A percentile compares a stretch with the other conserved stretches of the same genome.
These are phyloP conservation scores for Liodrosophila aerea DNA, from an alignment of 2,888 invertebrate genomes.

Conservation along the genomic window DNA sequence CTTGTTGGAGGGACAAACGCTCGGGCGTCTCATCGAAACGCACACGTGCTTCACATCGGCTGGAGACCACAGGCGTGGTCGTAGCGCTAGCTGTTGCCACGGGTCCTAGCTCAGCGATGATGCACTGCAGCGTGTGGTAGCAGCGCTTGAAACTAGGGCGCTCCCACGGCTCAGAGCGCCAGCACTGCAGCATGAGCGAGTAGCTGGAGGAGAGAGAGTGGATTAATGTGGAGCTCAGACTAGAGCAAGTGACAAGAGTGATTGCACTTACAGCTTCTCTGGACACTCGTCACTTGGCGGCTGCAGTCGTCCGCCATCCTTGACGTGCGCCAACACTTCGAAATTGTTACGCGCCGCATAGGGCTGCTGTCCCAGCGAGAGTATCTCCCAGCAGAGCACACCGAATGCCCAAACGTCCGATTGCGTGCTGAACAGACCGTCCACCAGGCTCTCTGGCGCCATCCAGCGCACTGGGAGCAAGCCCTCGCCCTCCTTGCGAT, in stretches of 20 bases:
- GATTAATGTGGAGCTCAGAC: not conserved
- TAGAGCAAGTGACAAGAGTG: not conserved
- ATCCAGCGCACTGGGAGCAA: conserved; percentile 98
- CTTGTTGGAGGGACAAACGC: conserved; percentile 25
- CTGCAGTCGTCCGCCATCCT: conserved; percentile 92
- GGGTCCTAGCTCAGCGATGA: conserved; percentile 72
- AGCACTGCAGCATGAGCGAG: conserved; percentile 92
- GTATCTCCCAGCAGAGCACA: conserved; percentile 97
- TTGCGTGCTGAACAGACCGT: conserved; percentile 97
- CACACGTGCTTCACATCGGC: conserved; percentile 46
- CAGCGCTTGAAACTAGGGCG: conserved; percentile 94
- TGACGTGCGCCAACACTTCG: conserved; percentile 95
- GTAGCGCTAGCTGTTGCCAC: conserved; percentile 22
- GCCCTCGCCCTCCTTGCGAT: conserved; percentile 95
- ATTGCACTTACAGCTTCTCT: conserved; percentile 86
- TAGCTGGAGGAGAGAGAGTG: conserved; percentile 84
- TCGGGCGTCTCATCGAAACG: conserved; percentile 54
- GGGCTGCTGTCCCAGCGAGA: conserved; percentile 97
- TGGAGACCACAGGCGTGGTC: not conserved
- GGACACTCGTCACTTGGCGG: conserved; percentile 91
- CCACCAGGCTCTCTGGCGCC: conserved; percentile 97
- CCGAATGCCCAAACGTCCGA: conserved; percentile 98
- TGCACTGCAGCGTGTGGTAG: conserved; percentile 83
- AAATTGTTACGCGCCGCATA: conserved; percentile 96
- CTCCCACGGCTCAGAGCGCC: conserved; percentile 91